Evolutionary conservation across 2,888 invertebrate species (phyloP).

Genomic region (Agonopterix arenella): DNA sequence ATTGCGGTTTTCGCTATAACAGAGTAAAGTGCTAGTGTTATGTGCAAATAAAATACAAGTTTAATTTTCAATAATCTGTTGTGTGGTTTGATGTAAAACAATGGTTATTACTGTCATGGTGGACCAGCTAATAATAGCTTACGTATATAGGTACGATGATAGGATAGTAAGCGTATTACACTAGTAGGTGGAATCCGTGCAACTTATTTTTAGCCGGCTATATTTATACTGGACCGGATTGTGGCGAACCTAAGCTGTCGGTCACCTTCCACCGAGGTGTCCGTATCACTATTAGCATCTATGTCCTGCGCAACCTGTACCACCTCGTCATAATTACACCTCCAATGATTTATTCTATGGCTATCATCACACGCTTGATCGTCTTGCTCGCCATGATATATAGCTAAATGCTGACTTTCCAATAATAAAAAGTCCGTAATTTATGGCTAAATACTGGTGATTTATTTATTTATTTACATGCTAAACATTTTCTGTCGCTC

Average conservation of each 20-base stretch:
- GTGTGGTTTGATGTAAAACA: slow-evolving; percentile 5
- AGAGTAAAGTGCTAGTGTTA: neutral
- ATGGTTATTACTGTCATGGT: slow-evolving; percentile 8
- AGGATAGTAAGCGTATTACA: slow-evolving; percentile 23
- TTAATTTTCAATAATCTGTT: slow-evolving; percentile 5
- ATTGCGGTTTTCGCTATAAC: neutral
- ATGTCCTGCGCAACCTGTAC: neutral
- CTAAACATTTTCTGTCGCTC: too few relatives aligned
- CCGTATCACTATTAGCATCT: slow-evolving; percentile 14
- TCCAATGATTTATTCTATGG: slow-evolving; percentile 2
- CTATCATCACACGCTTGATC: slow-evolving; percentile 5
- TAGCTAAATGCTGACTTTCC: too few relatives aligned
- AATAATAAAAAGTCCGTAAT: too few relatives aligned
- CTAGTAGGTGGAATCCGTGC: slow-evolving; percentile 63
- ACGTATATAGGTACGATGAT: slow-evolving; percentile 2
- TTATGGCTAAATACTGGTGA: too few relatives aligned
- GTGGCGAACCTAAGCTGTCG: slow-evolving; percentile 41
- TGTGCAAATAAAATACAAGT: neutral
- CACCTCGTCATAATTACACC: neutral
- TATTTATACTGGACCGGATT: slow-evolving; percentile 69
- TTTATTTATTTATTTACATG: too few relatives aligned
- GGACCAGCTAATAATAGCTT: slow-evolving; percentile 6
- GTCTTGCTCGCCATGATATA: neutral
- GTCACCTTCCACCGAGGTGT: slow-evolving; percentile 36
- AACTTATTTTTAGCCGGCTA: slow-evolving; percentile 61